Percentiles rank a stretch among this genome's conserved stretches.
Evolutionary conservation across 2,113 vertebrate genomes (phyloP).

Genomic region (Myotis lucifugus): DNA sequence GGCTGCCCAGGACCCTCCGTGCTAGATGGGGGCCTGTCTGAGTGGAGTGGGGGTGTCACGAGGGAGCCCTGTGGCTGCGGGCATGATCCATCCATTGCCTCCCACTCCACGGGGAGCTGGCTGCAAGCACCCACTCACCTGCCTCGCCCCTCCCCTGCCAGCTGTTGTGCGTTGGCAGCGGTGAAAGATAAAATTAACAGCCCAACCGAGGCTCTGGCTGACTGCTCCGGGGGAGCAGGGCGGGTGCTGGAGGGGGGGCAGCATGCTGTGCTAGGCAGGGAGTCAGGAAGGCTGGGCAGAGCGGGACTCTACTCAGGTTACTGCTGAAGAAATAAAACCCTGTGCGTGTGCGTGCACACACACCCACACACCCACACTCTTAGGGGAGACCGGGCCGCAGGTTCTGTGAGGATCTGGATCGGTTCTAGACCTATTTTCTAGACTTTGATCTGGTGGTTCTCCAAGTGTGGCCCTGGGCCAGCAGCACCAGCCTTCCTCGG

Average conservation of each 20-base stretch:
- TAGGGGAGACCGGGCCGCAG: too few relatives aligned
- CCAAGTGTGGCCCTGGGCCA: background rate
- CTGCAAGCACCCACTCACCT: background rate
- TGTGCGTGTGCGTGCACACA: background rate
- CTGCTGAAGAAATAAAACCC: background rate
- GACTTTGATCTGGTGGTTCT: background rate
- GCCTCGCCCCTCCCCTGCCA: constrained; percentile 38
- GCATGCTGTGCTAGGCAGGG: background rate
- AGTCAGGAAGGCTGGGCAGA: background rate
- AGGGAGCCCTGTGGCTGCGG: rapidly evolving
- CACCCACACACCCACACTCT: background rate
- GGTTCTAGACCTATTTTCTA: background rate
- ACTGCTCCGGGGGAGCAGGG: background rate
- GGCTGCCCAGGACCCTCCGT: background rate
- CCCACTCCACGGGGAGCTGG: background rate
- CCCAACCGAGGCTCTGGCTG: background rate
- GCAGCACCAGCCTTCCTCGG: rapidly evolving
- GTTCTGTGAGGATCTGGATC: background rate
- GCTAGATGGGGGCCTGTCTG: background rate
- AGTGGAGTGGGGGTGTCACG: rapidly evolving
- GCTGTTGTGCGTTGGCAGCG: background rate
- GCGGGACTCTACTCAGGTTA: background rate
- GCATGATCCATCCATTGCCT: background rate
- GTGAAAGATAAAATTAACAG: constrained; percentile 59
- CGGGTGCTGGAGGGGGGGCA: rapidly evolving